A percentile compares a stretch with the other conserved stretches of the same genome.
Evolutionary conservation across 2,888 invertebrate species (phyloP).

Genomic region (Mimachlamys varia): DNA sequence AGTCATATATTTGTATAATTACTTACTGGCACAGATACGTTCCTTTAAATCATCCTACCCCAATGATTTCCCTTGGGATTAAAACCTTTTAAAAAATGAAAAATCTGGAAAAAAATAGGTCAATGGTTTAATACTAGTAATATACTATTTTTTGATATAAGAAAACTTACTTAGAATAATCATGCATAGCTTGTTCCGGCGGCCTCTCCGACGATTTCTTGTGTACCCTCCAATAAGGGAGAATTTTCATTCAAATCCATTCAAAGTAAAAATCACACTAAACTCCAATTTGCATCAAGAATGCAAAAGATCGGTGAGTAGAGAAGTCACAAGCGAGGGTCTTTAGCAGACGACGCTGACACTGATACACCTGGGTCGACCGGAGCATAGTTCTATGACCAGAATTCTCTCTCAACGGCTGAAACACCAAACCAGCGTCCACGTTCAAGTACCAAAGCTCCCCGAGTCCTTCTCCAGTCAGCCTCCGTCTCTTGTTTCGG

Average conservation of each 20-base stretch:
- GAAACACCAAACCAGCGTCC: background rate
- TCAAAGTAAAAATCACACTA: conserved; percentile 20
- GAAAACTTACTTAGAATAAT: background rate
- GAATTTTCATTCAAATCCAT: conserved; percentile 36
- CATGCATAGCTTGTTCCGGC: conserved; percentile 13
- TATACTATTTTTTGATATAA: background rate
- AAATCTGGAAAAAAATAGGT: background rate
- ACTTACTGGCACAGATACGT: background rate
- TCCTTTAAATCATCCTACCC: no score
- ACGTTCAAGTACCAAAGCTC: background rate
- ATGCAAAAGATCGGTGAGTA: background rate
- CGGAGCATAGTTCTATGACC: background rate
- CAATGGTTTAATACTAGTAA: background rate
- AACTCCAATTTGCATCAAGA: conserved; percentile 22
- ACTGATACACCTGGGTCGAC: background rate
- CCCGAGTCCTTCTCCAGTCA: background rate
- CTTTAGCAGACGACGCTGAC: conserved; percentile 22
- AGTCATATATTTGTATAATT: background rate
- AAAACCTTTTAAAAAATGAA: background rate
- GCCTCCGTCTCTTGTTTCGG: background rate
- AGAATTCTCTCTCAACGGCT: background rate
- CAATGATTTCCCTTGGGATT: background rate
- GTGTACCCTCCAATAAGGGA: conserved; percentile 34
- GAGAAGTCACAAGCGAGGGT: background rate
- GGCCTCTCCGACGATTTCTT: conserved; percentile 18